A percentile compares a stretch with the other conserved stretches of the same genome.
These are phyloP conservation scores for Phyllopteryx taeniolatus DNA, from an alignment of 2,113 vertebrate genomes.

Conservation along the genomic window DNA sequence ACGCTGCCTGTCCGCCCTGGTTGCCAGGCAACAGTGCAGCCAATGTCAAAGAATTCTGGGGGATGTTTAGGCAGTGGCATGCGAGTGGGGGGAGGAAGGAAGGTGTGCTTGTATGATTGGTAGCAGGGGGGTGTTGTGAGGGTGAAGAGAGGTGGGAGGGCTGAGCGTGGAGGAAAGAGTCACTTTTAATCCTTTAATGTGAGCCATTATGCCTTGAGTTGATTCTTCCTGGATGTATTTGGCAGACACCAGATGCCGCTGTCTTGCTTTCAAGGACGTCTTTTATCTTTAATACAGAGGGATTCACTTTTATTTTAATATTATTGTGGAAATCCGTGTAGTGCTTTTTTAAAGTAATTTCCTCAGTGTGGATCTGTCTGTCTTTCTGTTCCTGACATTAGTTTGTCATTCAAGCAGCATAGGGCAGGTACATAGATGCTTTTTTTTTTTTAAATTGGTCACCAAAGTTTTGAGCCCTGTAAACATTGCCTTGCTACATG, in stretches of 20 bases:
- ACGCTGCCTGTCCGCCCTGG: constrained; percentile 70
- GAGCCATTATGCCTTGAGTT: constrained; percentile 12
- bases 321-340: background rate
- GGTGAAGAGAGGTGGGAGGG: constrained; percentile 23
- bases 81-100: constrained; percentile 69
- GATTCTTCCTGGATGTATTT: constrained; percentile 1
- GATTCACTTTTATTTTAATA: background rate
- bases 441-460: background rate
- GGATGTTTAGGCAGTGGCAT: constrained; percentile 60
- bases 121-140: constrained; percentile 14
- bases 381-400: background rate
- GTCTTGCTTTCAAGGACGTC: background rate
- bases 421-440: background rate
- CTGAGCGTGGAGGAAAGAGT: constrained; percentile 26
- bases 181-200: constrained; percentile 46
- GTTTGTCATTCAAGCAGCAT: background rate
- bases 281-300: background rate
- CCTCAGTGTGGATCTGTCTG: too few species aligned
- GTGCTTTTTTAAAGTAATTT: background rate
- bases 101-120: constrained; percentile 29
- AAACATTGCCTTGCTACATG: background rate
- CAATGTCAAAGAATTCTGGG: constrained; percentile 86
- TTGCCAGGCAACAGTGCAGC: constrained; percentile 93
- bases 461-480: too few species aligned
- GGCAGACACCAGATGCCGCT: background rate